A percentile compares a stretch with the other conserved stretches of the same genome.
Conservation (phyloP, 1,140 invertebrate species). For the Heliconius congener region DNA sequence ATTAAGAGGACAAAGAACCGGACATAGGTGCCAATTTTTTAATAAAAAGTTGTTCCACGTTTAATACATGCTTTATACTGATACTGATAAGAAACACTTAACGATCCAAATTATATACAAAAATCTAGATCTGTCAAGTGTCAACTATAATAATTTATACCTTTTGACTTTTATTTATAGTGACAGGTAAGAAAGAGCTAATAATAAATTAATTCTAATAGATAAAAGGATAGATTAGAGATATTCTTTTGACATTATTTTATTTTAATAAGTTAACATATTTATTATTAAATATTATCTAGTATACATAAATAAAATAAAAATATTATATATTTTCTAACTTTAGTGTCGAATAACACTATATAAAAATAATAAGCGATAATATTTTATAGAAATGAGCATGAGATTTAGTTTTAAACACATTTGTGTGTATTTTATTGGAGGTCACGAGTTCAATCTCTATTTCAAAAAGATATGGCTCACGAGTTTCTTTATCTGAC, state of each 20-base stretch:
- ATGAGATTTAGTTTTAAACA: too few relatives aligned
- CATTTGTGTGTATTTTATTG: too few relatives aligned
- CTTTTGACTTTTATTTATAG: neutral
- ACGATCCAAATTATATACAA: neutral
- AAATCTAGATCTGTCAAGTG: neutral
- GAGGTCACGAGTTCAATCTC: too few relatives aligned
- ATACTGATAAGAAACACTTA: neutral
- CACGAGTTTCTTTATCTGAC: too few relatives aligned
- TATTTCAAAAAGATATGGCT: too few relatives aligned
- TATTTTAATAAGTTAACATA: neutral
- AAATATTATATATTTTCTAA: too few relatives aligned
- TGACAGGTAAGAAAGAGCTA: neutral
- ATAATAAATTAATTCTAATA: neutral
- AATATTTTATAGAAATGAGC: too few relatives aligned
- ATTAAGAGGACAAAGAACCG: conserved; percentile 7
- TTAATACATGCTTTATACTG: neutral
- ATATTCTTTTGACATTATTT: neutral
- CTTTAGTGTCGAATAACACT: too few relatives aligned
- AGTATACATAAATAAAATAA: too few relatives aligned
- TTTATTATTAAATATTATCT: too few relatives aligned
- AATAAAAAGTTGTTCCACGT: neutral
- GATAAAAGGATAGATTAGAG: neutral
- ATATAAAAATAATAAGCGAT: too few relatives aligned
- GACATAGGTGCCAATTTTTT: neutral
- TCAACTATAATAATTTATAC: neutral